Evolutionary conservation across 2,113 vertebrate genomes (phyloP).

Genomic region (Ailuropoda melanoleuca): DNA sequence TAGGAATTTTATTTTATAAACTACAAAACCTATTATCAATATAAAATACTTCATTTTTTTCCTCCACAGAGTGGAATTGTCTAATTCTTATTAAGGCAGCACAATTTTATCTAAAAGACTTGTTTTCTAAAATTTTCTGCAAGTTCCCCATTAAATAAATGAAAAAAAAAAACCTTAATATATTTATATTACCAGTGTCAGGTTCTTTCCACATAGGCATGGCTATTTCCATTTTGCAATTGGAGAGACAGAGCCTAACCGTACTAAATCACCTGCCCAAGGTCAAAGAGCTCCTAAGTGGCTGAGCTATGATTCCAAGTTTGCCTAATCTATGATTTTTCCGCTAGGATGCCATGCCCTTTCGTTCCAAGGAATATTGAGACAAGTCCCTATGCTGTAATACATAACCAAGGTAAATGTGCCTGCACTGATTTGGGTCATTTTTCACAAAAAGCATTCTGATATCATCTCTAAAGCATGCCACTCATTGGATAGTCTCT

Average conservation of each 20-base stretch:
- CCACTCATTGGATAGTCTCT: background rate
- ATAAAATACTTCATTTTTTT: background rate
- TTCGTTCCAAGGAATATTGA: background rate
- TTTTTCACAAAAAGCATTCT: background rate
- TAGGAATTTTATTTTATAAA: background rate
- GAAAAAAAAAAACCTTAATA: background rate
- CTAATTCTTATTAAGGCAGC: background rate
- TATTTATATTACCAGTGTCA: background rate
- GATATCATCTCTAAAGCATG: background rate
- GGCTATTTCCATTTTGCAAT: background rate
- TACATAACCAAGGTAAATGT: background rate
- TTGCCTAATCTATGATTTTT: background rate
- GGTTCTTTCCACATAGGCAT: background rate
- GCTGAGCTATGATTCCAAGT: background rate
- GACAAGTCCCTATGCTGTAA: background rate
- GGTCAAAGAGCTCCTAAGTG: background rate
- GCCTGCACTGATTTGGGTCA: background rate
- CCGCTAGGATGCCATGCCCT: too few species aligned
- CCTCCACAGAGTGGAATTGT: background rate
- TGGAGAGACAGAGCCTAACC: background rate
- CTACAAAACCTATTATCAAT: background rate
- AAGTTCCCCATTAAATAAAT: background rate
- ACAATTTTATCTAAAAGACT: background rate
- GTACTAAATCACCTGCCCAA: background rate
- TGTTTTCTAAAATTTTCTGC: background rate